Evolutionary conservation across 2,113 vertebrate genomes (phyloP), one percentile per base, ranked within the genome.

Genomic region (Boleophthalmus pectinirostris): DNA sequence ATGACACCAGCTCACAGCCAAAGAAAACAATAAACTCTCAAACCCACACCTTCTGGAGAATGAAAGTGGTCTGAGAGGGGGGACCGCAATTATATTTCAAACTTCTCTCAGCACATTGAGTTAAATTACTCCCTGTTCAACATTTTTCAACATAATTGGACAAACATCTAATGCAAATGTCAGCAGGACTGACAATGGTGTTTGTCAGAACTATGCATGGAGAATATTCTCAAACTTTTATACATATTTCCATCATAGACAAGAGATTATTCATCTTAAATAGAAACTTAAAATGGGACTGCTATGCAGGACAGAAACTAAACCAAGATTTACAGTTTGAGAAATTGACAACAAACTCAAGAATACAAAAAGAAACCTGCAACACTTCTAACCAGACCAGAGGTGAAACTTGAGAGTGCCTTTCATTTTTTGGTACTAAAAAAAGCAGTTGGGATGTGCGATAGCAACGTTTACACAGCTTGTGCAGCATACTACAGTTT

Each of bases 161-260:
- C 29, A 38, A 64, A 64, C 10, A 45, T 61, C 7, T 64, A 53
- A 35, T 64, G 71, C 63, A 64, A 43, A 29, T 14, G 78, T n/a
- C 45, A 43, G 49, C 49, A 6, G 14, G 49, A 43, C 38, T 51
- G 47, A 51, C 16, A 51, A 18, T 51, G 47, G 47, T 20, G 47
- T 43, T 43, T 43, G 38, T 43, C 38, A 43, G 38, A 43, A 43
- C 38, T 43, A 43, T 9, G 7, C 38, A 43, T 43, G 38, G 38
- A 43, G 38, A 43, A 43, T 43, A 43, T 43, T 43, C 38, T 43
- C 38, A 51, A 51, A 51, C 15, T 54, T n/a, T 54, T 54, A 2
- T 54, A 54, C n/a, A 10, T 18, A 54, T n/a, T 54, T 54, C 16
- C 9, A 21, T 20, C n/a, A 21, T 20, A 9, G 46, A 15, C 46